These are phyloP conservation scores for Keiferia lycopersicella DNA, from an alignment of 2,888 invertebrate genomes.

Conservation along the genomic window DNA sequence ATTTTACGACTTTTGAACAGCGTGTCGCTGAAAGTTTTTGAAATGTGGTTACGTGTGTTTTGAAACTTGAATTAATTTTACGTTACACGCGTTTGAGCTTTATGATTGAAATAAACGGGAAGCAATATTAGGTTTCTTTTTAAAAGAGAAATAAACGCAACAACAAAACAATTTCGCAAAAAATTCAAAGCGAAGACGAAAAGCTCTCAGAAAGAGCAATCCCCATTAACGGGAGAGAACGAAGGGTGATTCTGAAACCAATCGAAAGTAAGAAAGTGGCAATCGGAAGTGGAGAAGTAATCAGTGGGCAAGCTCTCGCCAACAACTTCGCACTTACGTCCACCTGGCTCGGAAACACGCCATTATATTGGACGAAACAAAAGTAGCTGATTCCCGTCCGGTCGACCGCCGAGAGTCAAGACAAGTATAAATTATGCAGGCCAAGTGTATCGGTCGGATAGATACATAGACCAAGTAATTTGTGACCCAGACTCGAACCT, in stretches of 20 bases:
- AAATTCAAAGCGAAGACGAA: background rate
- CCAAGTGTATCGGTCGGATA: constrained; percentile 43
- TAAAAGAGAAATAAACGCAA: background rate
- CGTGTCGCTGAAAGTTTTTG: constrained; percentile 24
- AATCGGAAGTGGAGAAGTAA: constrained; percentile 54
- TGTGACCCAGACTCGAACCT: background rate
- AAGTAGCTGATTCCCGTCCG: constrained; percentile 42
- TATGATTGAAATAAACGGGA: background rate
- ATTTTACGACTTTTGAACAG: constrained; percentile 36
- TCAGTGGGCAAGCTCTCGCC: constrained; percentile 48
- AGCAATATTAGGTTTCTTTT: background rate
- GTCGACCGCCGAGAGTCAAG: constrained; percentile 35
- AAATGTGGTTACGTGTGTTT: constrained; percentile 23
- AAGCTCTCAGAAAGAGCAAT: background rate
- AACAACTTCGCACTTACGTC: constrained; percentile 52
- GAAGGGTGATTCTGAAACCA: constrained; percentile 41
- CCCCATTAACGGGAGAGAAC: constrained; percentile 37
- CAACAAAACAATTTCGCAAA: background rate
- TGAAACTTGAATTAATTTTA: constrained; percentile 13
- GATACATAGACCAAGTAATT: constrained; percentile 10
- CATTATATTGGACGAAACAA: constrained; percentile 40
- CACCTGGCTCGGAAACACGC: constrained; percentile 43
- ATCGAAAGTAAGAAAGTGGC: constrained; percentile 55
- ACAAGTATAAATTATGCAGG: constrained; percentile 50
- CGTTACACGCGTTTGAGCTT: background rate